phyloP scores from a whole-genome alignment of 2,113 vertebrate genomes.

The Pagrus major region DNA sequence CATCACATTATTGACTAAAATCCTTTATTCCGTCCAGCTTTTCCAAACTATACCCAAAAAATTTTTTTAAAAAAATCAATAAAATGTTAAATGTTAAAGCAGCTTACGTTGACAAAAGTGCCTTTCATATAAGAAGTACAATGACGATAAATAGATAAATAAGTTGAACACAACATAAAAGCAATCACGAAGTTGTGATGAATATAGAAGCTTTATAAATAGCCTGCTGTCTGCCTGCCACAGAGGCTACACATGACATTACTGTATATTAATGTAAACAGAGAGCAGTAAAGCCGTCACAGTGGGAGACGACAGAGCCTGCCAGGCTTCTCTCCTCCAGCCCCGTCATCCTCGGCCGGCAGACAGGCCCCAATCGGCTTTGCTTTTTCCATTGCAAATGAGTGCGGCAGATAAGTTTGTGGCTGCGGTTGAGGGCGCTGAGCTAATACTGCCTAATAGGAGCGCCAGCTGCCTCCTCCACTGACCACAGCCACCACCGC shows the following conservation, averaged over 20 bases:
- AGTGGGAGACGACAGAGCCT: constrained; percentile 28
- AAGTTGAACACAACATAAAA: not conserved
- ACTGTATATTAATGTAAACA: constrained; percentile 36
- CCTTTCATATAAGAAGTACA: not conserved
- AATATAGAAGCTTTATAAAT: not conserved
- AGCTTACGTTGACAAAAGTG: not conserved
- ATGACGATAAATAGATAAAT: not conserved
- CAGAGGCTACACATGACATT: not conserved
- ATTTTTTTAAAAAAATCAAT: no score
- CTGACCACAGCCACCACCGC: constrained; percentile 47
- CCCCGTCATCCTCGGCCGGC: constrained; percentile 46
- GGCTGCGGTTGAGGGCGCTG: constrained; percentile 53
- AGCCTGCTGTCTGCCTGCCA: not conserved
- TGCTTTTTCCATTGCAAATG: constrained; percentile 79
- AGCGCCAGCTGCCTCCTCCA: constrained; percentile 56
- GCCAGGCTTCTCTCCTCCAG: constrained; percentile 22
- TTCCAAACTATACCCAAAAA: not conserved
- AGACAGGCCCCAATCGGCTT: constrained; percentile 73
- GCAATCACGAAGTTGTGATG: not conserved
- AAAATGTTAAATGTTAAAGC: not conserved
- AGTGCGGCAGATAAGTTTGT: constrained; percentile 55
- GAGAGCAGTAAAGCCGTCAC: constrained; percentile 28
- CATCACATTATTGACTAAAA: not conserved
- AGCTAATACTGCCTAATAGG: constrained; percentile 71
- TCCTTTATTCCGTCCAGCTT: not conserved